Conservation (phyloP, 2,113 vertebrate genomes). For the Poeciliopsis prolifica region DNA sequence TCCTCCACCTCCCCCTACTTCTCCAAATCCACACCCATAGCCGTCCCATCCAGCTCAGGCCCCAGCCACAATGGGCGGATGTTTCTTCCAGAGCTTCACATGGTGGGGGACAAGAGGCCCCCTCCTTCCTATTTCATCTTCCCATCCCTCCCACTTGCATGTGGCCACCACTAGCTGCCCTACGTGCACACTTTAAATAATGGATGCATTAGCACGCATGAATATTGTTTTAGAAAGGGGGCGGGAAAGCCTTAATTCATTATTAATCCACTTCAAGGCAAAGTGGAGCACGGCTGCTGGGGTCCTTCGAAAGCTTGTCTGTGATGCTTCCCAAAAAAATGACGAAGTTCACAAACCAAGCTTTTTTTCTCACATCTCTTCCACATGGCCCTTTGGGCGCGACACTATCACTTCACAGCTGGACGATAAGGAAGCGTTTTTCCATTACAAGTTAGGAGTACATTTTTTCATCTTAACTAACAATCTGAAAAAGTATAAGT, state of each 20-base stretch:
- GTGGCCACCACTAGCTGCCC: slow-evolving; percentile 71
- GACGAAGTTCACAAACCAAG: slow-evolving; percentile 34
- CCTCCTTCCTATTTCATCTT: slow-evolving; percentile 59
- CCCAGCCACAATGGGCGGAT: slow-evolving; percentile 71
- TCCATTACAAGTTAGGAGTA: slow-evolving; percentile 18
- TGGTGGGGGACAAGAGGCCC: slow-evolving; percentile 53
- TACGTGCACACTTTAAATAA: slow-evolving; percentile 81
- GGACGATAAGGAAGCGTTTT: slow-evolving; percentile 46
- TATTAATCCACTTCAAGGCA: slow-evolving; percentile 82
- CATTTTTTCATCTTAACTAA: slow-evolving; percentile 24
- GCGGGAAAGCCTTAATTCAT: slow-evolving; percentile 79
- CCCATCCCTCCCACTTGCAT: slow-evolving; percentile 72
- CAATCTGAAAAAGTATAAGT: slow-evolving; percentile 19
- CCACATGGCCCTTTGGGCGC: slow-evolving; percentile 37
- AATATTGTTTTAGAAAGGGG: slow-evolving; percentile 77
- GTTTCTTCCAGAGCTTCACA: slow-evolving; percentile 71
- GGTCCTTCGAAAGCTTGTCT: slow-evolving; percentile 59
- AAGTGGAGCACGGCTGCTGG: slow-evolving; percentile 61
- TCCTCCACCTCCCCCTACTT: slow-evolving; percentile 54
- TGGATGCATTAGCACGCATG: slow-evolving; percentile 83
- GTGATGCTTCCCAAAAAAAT: slow-evolving; percentile 22
- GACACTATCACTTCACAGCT: slow-evolving; percentile 63
- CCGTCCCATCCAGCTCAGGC: slow-evolving; percentile 62
- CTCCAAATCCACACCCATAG: slow-evolving; percentile 58
- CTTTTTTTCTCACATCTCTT: slow-evolving; percentile 44